Base-by-base conservation (phyloP, 2,113 vertebrate species). In the Strix uralensis region DNA sequence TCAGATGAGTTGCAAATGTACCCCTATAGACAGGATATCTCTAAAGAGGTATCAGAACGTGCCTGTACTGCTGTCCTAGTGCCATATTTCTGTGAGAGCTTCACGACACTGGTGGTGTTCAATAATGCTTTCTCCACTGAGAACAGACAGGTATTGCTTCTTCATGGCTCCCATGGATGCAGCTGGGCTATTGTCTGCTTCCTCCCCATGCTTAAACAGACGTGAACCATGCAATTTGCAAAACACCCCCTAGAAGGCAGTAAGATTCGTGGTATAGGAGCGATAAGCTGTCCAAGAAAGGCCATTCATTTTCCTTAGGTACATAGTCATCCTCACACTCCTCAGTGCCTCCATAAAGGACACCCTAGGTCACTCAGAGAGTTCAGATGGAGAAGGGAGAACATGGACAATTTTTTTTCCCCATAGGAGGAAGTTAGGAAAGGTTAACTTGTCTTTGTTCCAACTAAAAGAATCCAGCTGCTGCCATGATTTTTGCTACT, bases 191-290 rank as follows among this genome's bases (percentile, higher is more conserved):
- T 58, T 1, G 4, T 36, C 75, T 86, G 34, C 40, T 62, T 86
- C 46, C 42, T 82, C 30, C 30, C 9, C 0, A 0, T 10, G 13
- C 57, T 74, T 70, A 42, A 74, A 47, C 1, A 10, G 42, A 54
- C 3, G 0, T 25, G 25, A 74, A 21, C 10, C 27, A 4, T 34
- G 13, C 40, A 32, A 23, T 40, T n/a, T 74, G 69, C 51, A 58
- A 74, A 67, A 22, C 10, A 21, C 1, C 38, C 23, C 46, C 27
- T 6, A 15, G 86, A 74, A 93, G 77, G 59, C 15, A 57, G 29
- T 22, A 13, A 29, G 70, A 23, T 26, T 86, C 9, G 36, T 52
- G 44, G 38, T 32, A 27, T 2, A 57, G 32, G 27, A 81, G 38
- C 1, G 2, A 26, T 20, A 25, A 46, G 13, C 5, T 46, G n/a